Evolutionary conservation across 2,113 vertebrate species (phyloP).

Genomic region (Ancistrus triradiatus): DNA sequence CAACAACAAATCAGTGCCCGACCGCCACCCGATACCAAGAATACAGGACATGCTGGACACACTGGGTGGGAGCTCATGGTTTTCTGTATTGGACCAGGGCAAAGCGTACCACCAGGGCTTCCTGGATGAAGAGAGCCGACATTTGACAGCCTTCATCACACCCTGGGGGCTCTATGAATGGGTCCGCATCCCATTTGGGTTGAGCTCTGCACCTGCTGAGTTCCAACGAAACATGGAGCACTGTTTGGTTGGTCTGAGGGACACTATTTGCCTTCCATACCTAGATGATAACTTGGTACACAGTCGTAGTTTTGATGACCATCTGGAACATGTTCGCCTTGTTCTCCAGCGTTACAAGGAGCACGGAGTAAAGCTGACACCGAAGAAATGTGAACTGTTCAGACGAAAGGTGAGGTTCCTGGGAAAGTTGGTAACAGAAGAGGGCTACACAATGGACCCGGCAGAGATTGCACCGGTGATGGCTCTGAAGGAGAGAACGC

Average conservation of each 20-base stretch:
- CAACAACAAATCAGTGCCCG: background rate
- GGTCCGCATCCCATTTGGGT: background rate
- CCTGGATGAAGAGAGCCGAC: background rate
- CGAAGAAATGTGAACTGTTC: background rate
- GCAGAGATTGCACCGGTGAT: background rate
- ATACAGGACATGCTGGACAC: background rate
- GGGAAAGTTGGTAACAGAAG: background rate
- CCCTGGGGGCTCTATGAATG: background rate
- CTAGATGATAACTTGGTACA: background rate
- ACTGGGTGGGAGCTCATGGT: background rate
- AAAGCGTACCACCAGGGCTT: background rate
- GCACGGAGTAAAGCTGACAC: background rate
- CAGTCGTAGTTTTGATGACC: background rate
- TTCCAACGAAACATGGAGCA: background rate
- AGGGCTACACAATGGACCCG: background rate
- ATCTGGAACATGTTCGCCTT: background rate
- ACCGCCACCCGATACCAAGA: background rate
- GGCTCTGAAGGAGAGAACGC: background rate
- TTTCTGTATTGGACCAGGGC: background rate
- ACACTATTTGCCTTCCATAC: background rate
- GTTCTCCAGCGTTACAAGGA: background rate
- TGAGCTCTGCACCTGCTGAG: background rate
- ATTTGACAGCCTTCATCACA: background rate
- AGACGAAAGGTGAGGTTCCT: background rate
- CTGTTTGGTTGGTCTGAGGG: background rate